phyloP scores from a whole-genome alignment of 2,888 invertebrate species.

The Pyrocoelia pectoralis region DNA sequence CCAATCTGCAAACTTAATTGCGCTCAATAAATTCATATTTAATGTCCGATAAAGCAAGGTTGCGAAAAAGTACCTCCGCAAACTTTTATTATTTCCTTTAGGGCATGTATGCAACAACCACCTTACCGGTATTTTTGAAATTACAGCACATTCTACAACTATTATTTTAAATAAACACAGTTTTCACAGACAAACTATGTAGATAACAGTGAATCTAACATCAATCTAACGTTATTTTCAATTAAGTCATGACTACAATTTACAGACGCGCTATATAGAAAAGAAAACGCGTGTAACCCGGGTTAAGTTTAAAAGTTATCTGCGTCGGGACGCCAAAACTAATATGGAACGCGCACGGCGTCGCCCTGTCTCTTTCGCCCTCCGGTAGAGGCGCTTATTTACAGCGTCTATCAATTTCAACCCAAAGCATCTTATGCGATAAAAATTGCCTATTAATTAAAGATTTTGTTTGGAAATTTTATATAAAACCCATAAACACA shows the following conservation, averaged over 20 bases:
- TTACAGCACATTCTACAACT: background rate
- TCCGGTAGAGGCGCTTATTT: constrained; percentile 45
- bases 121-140: background rate
- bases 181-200: constrained; percentile 13
- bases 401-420: constrained; percentile 24
- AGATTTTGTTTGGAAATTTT: background rate
- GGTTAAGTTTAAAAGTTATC: constrained; percentile 55
- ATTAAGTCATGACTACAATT: constrained; percentile 21
- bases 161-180: constrained; percentile 7
- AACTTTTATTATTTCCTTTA: constrained; percentile 3
- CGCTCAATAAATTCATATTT: background rate
- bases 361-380: constrained; percentile 48
- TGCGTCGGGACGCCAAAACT: constrained; percentile 55
- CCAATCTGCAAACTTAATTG: constrained; percentile 1
- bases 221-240: constrained; percentile 18
- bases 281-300: constrained; percentile 62
- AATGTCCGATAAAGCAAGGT: background rate
- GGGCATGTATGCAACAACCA: background rate
- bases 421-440: constrained; percentile 14
- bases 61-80: constrained; percentile 7
- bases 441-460: constrained; percentile 2
- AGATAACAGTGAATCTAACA: constrained; percentile 1
- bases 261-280: constrained; percentile 54
- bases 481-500: background rate
- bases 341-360: constrained; percentile 57